Evolutionary conservation across 2,888 invertebrate species (phyloP), one percentile per base, ranked within the genome.

Genomic region (Allophyes oxyacanthae): DNA sequence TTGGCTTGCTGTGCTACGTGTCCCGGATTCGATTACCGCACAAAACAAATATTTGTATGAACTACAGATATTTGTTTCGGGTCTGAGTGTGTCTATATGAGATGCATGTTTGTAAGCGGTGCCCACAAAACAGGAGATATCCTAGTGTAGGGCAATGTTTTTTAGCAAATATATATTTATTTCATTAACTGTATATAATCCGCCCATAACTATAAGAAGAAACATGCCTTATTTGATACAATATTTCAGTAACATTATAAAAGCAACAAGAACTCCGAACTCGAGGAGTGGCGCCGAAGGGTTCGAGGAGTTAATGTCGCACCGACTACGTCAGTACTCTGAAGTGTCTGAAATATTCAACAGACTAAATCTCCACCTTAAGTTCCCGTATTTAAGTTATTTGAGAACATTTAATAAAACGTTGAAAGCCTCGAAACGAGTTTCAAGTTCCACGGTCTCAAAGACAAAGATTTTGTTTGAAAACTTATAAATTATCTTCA

Each of bases 311-410:
- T 37, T 15, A 30, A 30, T 37, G 53, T 54, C 48, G 55, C 53
- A 7, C 44, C 33, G 41, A 40, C 49, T 26, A 25, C 53, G 40
- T 54, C 43, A 42, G 25, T 28, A 52, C 67, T 56, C n/a, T 61
- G 49, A 57, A 59, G 11, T 52, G 62, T 56, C 42, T 67, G 6
- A 62, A 61, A 61, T 66, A 61, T 66, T 49, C 28, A 36, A 41
- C 48, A 32, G 14, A 14, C 14, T 10, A 36, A 61, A 30, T 25
- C 34, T 41, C 61, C 36, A 45, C 10, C 49, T 28, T 28, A 38
- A 62, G 54, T 58, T 52, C 44, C 55, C 37, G 20, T 56, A 45
- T 61, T 52, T 9, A 55, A 58, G 41, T 45, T 59, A 55, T 55
- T 63, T 33, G 40, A 63, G 40, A 43, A 68, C 52, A 37, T 41